Conservation (phyloP, 2,113 vertebrate species). For the Porphyrio hochstetteri region DNA sequence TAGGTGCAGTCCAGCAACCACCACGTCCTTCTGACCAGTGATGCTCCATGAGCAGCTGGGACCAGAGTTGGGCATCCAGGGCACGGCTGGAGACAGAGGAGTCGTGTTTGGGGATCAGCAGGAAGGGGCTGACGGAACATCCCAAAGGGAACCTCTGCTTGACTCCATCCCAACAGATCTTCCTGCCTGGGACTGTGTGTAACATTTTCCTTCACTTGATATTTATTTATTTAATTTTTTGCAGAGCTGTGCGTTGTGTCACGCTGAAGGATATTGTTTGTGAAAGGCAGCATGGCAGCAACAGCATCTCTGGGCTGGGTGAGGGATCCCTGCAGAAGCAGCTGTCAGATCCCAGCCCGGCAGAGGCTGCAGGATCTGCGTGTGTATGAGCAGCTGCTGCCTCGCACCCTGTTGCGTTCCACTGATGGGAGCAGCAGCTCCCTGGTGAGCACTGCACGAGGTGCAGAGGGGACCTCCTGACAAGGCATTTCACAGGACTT, state of each 20-base stretch:
- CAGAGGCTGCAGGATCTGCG: background rate
- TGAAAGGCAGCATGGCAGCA: background rate
- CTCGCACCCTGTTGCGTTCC: background rate
- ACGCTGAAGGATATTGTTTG: background rate
- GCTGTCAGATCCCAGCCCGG: background rate
- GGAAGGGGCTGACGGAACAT: background rate
- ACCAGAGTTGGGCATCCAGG: background rate
- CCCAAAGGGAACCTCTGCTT: background rate
- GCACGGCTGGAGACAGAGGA: background rate
- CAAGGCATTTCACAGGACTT: background rate
- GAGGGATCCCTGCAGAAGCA: background rate
- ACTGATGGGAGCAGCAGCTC: background rate
- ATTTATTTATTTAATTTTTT: background rate
- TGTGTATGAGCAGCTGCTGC: background rate
- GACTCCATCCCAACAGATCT: background rate
- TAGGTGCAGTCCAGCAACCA: too few relatives aligned
- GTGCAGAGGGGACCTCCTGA: background rate
- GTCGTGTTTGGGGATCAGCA: accelerated
- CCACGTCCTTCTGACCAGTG: accelerated
- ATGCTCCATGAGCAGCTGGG: accelerated
- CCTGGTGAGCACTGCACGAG: accelerated
- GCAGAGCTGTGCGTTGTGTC: background rate
- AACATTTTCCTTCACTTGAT: background rate
- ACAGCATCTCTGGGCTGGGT: background rate
- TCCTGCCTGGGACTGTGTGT: accelerated